A percentile compares a stretch with the other conserved stretches of the same genome.
These are phyloP conservation scores for Dioctria linearis DNA, from an alignment of 2,888 invertebrate genomes.

Conservation along the genomic window DNA sequence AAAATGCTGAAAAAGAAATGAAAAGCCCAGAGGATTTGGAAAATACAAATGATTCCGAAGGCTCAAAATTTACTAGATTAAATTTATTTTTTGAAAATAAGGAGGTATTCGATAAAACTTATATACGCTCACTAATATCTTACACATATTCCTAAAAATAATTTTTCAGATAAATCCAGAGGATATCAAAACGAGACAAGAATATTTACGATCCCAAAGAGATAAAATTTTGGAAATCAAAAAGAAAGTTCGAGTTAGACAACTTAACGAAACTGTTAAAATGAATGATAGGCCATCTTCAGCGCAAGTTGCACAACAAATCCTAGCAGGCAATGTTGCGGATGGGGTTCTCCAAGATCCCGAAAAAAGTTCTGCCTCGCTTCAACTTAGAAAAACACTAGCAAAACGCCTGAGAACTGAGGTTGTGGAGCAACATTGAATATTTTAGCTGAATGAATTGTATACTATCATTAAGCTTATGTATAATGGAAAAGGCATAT, in stretches of 20 bases:
- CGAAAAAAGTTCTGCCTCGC: constrained; percentile 73
- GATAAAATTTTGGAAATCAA: constrained; percentile 93
- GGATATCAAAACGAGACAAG: constrained; percentile 85
- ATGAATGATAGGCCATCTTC: constrained; percentile 79
- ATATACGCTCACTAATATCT: background rate
- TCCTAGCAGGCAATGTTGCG: constrained; percentile 73
- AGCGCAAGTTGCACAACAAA: constrained; percentile 81
- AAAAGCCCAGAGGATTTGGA: constrained; percentile 63
- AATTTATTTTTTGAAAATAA: constrained; percentile 69
- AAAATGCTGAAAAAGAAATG: constrained; percentile 65
- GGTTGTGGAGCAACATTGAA: constrained; percentile 77
- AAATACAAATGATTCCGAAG: constrained; percentile 60
- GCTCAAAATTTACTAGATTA: constrained; percentile 67
- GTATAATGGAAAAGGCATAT: no score
- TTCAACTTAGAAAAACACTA: constrained; percentile 86
- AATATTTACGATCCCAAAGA: constrained; percentile 89
- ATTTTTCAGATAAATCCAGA: constrained; percentile 71
- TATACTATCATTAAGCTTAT: no score
- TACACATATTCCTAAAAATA: background rate
- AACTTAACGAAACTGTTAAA: constrained; percentile 77
- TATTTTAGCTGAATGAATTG: no score
- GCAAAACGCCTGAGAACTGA: constrained; percentile 89
- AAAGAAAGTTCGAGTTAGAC: constrained; percentile 87
- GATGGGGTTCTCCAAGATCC: constrained; percentile 58
- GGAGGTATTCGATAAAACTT: background rate